Base-by-base conservation (phyloP, 1,140 invertebrate species). In the Drosophila asahinai region DNA sequence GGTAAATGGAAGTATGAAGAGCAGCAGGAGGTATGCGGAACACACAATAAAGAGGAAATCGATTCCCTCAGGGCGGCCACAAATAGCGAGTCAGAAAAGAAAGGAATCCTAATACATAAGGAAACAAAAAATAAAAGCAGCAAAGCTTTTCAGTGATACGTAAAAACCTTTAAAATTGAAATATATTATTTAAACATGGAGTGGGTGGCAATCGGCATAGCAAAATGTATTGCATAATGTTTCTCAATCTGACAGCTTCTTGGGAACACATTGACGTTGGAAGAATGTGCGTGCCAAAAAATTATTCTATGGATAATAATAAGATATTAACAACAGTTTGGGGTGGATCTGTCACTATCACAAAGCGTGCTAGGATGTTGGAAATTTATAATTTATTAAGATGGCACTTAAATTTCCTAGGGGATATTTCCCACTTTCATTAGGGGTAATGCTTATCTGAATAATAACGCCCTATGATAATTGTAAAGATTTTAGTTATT, bases 111-210 rank as follows among this genome's bases (percentile, higher is more conserved):
- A 40, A 43, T 14, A 15, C 25, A 62, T 17, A 67, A 57, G 61
- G 61, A 22, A 48, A 30, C 43, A 74, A n/a, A 40, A 52, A 43
- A 38, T 33, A 43, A 54, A 11, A 43, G 58, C 47, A 63, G 52
- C 79, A 55, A 72, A 80, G 83, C 80, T 86, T 86, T 86, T 86
- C 83, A 86, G 82, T 86, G 86, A 86, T 63, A 72, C 83, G 80
- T 72, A 63, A 82, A 81, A 86, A 86, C 82, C 83, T 86, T 86
- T 82, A 86, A 86, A 86, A 86, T 87, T 86, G 83, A 86, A 86
- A 86, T 86, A 86, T 86, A 86, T 86, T 87, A 86, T 86, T 86
- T 80, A 86, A 76, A 62, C 42, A 75, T 15, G 22, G 43, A 47
- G 49, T 33, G 48, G 65, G 63, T 33, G 17, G 22, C 12, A 14